phyloP scores from a whole-genome alignment of 2,113 vertebrate genomes.

The Rhinoptilus africanus region DNA sequence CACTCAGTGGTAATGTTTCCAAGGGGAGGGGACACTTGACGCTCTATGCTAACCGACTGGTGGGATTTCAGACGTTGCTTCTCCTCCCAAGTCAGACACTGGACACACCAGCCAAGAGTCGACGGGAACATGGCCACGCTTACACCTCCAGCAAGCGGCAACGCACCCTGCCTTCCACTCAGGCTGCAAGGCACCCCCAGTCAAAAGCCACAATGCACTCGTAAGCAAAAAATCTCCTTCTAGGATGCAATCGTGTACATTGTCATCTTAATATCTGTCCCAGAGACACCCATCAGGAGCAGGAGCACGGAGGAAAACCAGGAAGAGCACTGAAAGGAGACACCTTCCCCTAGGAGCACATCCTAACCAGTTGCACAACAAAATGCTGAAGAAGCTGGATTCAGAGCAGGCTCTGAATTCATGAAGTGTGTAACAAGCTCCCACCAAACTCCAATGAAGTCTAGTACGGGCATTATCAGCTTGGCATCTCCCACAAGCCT shows the following conservation, averaged over 20 bases:
- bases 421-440: not conserved
- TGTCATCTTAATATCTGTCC: not conserved
- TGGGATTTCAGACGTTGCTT: not conserved
- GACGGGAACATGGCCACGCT: rapidly evolving
- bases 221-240: not conserved
- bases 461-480: not conserved
- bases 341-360: not conserved
- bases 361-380: not conserved
- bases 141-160: rapidly evolving
- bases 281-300: not conserved
- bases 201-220: not conserved
- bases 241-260: not conserved
- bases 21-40: rapidly evolving
- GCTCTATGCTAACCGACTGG: not conserved
- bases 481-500: not conserved
- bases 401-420: not conserved
- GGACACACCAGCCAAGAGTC: not conserved
- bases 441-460: not conserved
- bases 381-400: not conserved
- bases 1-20: not conserved
- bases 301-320: not conserved
- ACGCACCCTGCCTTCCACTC: not conserved
- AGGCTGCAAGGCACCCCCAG: not conserved
- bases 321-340: not conserved
- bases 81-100: not conserved